These are phyloP conservation scores for Caenorhabditis plicata DNA, from an alignment of 2,888 invertebrate species.

Conservation along the genomic window DNA sequence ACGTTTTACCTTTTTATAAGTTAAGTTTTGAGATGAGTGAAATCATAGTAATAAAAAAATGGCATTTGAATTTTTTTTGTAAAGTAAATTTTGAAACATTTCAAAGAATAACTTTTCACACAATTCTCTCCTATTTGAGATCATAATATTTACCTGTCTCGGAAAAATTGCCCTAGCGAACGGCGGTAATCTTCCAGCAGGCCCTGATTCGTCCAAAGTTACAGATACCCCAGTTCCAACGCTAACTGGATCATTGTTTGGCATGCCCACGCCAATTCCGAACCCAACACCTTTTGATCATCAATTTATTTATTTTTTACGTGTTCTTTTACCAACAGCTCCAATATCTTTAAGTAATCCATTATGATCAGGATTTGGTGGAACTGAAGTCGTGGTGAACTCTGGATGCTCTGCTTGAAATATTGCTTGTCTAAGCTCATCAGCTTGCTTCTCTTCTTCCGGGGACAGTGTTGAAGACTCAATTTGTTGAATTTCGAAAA, in stretches of 20 bases:
- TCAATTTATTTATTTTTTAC: too few relatives aligned
- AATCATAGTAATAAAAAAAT: too few relatives aligned
- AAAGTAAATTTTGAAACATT: neutral
- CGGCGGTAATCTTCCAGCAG: constrained; percentile 47
- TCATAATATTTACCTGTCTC: constrained; percentile 24
- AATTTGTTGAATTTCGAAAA: too few relatives aligned
- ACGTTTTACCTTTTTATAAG: too few relatives aligned
- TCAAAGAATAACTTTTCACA: neutral
- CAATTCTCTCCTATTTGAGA: neutral
- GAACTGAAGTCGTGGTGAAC: too few relatives aligned
- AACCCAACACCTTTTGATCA: constrained; percentile 55
- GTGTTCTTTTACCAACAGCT: constrained; percentile 32
- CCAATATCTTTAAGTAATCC: constrained; percentile 43
- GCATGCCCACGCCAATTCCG: constrained; percentile 46
- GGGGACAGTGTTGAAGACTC: neutral
- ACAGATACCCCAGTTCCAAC: constrained; percentile 46
- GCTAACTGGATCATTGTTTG: constrained; percentile 50
- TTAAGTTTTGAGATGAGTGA: too few relatives aligned
- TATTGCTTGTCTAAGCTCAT: constrained; percentile 13
- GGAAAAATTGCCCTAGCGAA: constrained; percentile 41
- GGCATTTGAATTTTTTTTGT: too few relatives aligned
- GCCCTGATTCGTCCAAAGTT: constrained; percentile 47
- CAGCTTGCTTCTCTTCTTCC: constrained; percentile 12
- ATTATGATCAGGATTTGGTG: constrained; percentile 38
- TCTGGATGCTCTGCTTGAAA: too few relatives aligned